Base-by-base conservation (phyloP, 2,113 vertebrate species). In the Pimephales promelas region DNA sequence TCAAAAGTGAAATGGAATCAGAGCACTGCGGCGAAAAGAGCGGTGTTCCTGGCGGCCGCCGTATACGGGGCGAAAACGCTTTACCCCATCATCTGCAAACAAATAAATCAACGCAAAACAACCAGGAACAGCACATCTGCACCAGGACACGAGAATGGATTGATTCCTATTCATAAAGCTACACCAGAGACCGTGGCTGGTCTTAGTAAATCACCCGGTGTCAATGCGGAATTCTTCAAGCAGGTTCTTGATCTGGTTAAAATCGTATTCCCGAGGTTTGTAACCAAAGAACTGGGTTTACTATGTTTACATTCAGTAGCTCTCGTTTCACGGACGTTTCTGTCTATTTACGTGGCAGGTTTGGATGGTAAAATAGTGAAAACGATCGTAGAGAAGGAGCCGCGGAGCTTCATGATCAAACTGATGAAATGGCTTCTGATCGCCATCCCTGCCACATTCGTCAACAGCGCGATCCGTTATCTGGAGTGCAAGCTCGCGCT, bases 281-380 rank as follows among this genome's bases (percentile, higher is more conserved):
- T 97, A 68, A 97, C 95, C 61, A 89, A 89, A 49, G 98, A 99
- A 88, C 93, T 97, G 1, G 96, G 91, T 10, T 94, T 98, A 93
- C 96, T 99, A 0, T 95, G 95, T 61, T 89, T 99, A 54, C 98
- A 99, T 91, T 99, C 98, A 0, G 86, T 96, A 49, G 96, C 97
- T n/a, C 89, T 99, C n/a, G 88, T 99, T 56, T 99, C 98, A 22
- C 90, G 98, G 92, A 99, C 98, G 4, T 99, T 99, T 88, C 90
- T 99, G 59, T 99, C 98, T 24, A 98, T 99, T 68, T 99, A 99
- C 73, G 97, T 99, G 79, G 98, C 98, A 0, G 93, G 96, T 13
- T 88, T 99, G 90, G 98, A 99, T 61, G 98, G 98, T 0, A 97
- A 98, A 91, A 99, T 99, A 0, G 98, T 99, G 5, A 99, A 98